Conservation (phyloP, 2,113 vertebrate species). For the Tamias sibiricus region DNA sequence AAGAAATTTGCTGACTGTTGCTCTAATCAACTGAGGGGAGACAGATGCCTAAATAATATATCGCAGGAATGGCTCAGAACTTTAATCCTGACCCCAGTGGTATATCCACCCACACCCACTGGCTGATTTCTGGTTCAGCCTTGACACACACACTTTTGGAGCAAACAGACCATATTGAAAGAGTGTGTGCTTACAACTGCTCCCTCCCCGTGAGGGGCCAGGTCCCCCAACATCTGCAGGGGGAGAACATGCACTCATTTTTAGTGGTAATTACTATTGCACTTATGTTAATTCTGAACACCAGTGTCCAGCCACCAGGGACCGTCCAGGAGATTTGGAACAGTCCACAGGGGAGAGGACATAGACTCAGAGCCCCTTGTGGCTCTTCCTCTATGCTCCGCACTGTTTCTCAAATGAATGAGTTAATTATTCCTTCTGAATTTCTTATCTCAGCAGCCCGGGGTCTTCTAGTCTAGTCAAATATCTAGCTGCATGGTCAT, state of each 20-base stretch:
- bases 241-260: background rate
- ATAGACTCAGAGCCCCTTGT: rapidly evolving
- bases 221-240: background rate
- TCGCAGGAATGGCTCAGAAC: background rate
- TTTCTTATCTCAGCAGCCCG: background rate
- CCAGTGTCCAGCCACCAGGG: background rate
- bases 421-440: background rate
- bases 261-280: background rate
- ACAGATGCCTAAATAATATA: background rate
- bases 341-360: no score
- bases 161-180: background rate
- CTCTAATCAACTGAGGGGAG: background rate
- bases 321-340: background rate
- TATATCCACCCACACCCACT: no score
- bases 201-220: background rate
- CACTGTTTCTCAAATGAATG: background rate
- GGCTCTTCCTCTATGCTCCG: background rate
- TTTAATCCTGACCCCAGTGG: no score
- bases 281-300: background rate
- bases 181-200: rapidly evolving
- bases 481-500: background rate
- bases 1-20: background rate
- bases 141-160: background rate
- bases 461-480: background rate
- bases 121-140: background rate